Evolutionary conservation across 2,888 invertebrate genomes (phyloP).

Genomic region (Smittia aterrima): DNA sequence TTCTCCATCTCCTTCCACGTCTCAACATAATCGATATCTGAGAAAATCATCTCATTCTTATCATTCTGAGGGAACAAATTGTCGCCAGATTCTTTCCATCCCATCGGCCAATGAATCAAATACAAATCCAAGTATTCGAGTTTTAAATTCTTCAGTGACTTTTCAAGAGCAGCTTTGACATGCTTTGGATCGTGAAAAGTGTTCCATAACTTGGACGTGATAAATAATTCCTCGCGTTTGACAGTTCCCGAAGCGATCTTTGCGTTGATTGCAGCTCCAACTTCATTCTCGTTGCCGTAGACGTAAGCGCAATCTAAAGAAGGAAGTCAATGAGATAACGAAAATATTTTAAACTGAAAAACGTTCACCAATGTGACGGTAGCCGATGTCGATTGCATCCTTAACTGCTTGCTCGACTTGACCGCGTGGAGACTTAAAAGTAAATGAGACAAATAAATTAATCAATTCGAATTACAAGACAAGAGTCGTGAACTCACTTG

Average conservation of each 20-base stretch:
- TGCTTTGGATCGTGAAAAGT: slow-evolving; percentile 77
- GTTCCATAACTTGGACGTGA: slow-evolving; percentile 76
- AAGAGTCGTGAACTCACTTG: slow-evolving; percentile 56
- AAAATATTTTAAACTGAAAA: no score
- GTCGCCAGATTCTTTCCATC: slow-evolving; percentile 72
- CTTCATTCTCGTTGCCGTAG: slow-evolving; percentile 68
- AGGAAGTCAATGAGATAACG: no score
- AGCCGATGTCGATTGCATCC: slow-evolving; percentile 70
- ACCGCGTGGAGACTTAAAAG: slow-evolving; percentile 62
- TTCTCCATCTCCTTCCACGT: slow-evolving; percentile 75
- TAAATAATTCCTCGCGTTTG: slow-evolving; percentile 65
- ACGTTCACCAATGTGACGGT: slow-evolving; percentile 63
- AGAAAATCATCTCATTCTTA: slow-evolving; percentile 60
- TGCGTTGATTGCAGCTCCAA: slow-evolving; percentile 62
- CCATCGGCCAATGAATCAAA: slow-evolving; percentile 90
- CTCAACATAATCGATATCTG: slow-evolving; percentile 70
- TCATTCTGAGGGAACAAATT: slow-evolving; percentile 62
- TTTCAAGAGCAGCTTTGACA: slow-evolving; percentile 67
- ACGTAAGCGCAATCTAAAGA: slow-evolving; percentile 56
- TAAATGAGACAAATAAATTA: slow-evolving; percentile 18
- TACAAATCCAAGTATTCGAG: slow-evolving; percentile 82
- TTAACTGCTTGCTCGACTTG: slow-evolving; percentile 65
- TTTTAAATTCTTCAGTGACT: slow-evolving; percentile 69
- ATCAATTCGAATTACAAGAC: not conserved
- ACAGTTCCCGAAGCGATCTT: slow-evolving; percentile 65